Evolutionary conservation across 2,797 vertebrate species (phyloP).

Genomic region (Bucorvus abyssinicus): DNA sequence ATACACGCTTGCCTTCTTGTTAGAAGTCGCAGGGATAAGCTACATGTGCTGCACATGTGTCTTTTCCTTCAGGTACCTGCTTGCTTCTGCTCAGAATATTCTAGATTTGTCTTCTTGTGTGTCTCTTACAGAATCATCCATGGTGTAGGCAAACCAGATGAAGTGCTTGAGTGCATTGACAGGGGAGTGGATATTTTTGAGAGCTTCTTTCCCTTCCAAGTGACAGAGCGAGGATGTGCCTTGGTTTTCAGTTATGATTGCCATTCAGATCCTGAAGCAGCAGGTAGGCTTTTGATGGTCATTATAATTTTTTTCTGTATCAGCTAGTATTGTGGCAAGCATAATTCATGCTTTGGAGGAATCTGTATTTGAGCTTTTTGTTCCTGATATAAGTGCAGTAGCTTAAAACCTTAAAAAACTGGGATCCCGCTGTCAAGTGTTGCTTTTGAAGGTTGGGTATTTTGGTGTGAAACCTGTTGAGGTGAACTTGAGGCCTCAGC

Average conservation of each 20-base stretch:
- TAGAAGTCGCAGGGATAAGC: background rate
- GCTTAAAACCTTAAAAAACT: background rate
- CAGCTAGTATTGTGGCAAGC: background rate
- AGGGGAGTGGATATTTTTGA: conserved; percentile 95
- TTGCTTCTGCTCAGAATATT: background rate
- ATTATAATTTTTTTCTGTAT: background rate
- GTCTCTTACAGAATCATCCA: conserved; percentile 83
- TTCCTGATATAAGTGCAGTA: background rate
- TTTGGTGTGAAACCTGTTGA: background rate
- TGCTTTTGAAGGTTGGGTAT: background rate
- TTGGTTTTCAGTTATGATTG: conserved; percentile 84
- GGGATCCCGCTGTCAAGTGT: background rate
- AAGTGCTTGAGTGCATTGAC: conserved; percentile 89
- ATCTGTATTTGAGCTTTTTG: background rate
- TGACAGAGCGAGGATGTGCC: conserved; percentile 91
- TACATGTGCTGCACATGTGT: accelerated
- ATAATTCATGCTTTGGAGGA: background rate
- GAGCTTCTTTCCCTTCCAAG: conserved; percentile 92
- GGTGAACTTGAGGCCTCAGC: background rate
- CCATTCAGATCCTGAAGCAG: conserved; percentile 79
- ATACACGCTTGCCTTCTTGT: background rate
- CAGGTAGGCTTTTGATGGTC: conserved; percentile 74
- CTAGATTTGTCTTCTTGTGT: background rate
- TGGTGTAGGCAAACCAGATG: conserved; percentile 89
- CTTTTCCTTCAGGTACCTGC: background rate